Evolutionary conservation across 2,797 vertebrate genomes (phyloP), one percentile per base, ranked within the genome.

Genomic region (Poeciliopsis turneri): DNA sequence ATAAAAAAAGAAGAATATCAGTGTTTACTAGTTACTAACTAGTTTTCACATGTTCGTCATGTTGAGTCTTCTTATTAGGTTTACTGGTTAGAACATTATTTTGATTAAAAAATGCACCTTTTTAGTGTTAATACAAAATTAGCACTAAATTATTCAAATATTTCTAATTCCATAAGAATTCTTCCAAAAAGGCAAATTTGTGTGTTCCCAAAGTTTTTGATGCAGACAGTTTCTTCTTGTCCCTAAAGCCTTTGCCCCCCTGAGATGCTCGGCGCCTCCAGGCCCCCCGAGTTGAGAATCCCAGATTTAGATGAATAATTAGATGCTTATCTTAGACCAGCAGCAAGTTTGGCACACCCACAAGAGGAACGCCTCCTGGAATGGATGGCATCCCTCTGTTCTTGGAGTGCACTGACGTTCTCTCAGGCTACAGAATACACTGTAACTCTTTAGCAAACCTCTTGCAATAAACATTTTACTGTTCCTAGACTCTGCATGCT

Each of bases 351-450:
- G 86, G 86, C 89, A 77, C 43, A 43, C 82, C 80, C 59, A 87
- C 81, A 70, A 71, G 77, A 80, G 82, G 72, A 89, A 80, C 69
- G 57, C 88, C 79, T 84, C 78, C 82, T 82, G 92, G 90, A 90
- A 94, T 94, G 88, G 18, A 46, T 83, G 91, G 90, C 89, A 92
- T 93, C 90, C 78, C 76, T 92, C 84, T 80, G 79, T 94, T 92
- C 91, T 90, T 92, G 86, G 92, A 92, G 87, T 90, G 89, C 85
- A 69, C 57, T 78, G 78, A 75, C 82, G 78, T 86, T 91, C 84
- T 74, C 72, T 81, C 71, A 68, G 77, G 72, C 82, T 85, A 79
- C 74, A 33, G 74, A 82, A 75, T 81, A 83, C 82, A 87, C 88
- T 81, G 74, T 80, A 78, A 83, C 75, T 70, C 82, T 66, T 68